phyloP scores from a whole-genome alignment of 30 jellyfish, hydroid and myxozoan genomes.

The Phacellophora camtschatica region DNA sequence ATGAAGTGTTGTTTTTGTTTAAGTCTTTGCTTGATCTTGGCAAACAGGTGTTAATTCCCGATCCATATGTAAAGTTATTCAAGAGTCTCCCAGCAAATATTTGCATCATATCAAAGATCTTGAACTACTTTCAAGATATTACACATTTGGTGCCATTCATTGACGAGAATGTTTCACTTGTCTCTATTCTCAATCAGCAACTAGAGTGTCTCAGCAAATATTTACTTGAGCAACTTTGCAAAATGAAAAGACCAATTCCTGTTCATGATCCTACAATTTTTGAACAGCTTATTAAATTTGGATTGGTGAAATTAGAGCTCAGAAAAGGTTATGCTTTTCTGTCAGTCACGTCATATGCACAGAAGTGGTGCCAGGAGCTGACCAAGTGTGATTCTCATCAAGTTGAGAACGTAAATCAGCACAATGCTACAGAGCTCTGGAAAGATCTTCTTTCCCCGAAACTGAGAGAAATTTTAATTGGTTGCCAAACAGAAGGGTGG shows the following conservation, averaged over 20 bases:
- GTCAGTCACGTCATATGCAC: neutral
- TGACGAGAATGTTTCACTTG: neutral
- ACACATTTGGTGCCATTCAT: neutral
- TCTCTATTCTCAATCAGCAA: neutral
- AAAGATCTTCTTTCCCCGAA: neutral
- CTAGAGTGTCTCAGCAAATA: neutral
- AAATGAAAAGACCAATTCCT: conserved; percentile 18
- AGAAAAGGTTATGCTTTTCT: neutral
- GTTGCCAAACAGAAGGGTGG: conserved; percentile 7
- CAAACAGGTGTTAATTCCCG: neutral
- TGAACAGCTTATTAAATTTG: neutral
- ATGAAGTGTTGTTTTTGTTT: neutral
- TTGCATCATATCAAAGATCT: neutral
- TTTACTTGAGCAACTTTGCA: conserved; percentile 4
- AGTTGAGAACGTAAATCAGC: neutral
- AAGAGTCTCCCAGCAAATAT: conserved; percentile 4
- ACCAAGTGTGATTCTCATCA: neutral
- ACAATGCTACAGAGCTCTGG: neutral
- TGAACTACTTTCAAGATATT: neutral
- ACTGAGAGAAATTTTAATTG: conserved; percentile 9
- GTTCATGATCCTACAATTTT: neutral
- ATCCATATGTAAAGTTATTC: neutral
- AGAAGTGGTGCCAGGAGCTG: neutral
- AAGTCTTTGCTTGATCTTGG: neutral
- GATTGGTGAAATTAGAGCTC: neutral